Conservation (phyloP, 92 coral and sea anemone species). For the Phenganax marumi region DNA sequence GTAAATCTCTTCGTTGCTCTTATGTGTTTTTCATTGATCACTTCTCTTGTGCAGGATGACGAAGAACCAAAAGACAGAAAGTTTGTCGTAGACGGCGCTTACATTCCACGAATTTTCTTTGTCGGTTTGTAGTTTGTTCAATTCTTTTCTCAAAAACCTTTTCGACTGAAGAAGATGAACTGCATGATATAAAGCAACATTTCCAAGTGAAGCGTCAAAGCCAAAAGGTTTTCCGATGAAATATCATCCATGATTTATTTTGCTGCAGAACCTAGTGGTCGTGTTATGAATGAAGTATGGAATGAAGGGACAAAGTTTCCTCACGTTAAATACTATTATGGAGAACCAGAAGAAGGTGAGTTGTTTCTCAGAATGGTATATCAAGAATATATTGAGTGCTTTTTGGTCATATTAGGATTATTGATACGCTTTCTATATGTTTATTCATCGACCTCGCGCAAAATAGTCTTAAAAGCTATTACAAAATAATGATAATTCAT, state of each 20-base stretch:
- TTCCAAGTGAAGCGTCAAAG: background rate
- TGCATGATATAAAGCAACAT: background rate
- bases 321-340: conserved; percentile 69
- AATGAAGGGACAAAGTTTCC: conserved; percentile 67
- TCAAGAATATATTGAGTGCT: no score
- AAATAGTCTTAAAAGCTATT: no score
- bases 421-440: no score
- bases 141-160: background rate
- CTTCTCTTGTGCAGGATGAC: conserved; percentile 50
- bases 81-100: conserved; percentile 85
- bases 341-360: conserved; percentile 63
- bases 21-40: background rate
- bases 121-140: conserved; percentile 59
- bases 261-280: conserved; percentile 56
- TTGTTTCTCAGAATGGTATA: background rate
- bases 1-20: no score
- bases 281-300: conserved; percentile 63
- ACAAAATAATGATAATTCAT: no score
- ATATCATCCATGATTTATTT: background rate
- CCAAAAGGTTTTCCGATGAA: background rate
- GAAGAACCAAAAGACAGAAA: conserved; percentile 94
- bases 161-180: background rate
- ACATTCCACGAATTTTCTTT: conserved; percentile 79
- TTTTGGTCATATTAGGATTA: no score
- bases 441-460: no score